These are phyloP conservation scores for Tapirus indicus DNA, from an alignment of 2,797 vertebrate genomes.

Conservation along the genomic window DNA sequence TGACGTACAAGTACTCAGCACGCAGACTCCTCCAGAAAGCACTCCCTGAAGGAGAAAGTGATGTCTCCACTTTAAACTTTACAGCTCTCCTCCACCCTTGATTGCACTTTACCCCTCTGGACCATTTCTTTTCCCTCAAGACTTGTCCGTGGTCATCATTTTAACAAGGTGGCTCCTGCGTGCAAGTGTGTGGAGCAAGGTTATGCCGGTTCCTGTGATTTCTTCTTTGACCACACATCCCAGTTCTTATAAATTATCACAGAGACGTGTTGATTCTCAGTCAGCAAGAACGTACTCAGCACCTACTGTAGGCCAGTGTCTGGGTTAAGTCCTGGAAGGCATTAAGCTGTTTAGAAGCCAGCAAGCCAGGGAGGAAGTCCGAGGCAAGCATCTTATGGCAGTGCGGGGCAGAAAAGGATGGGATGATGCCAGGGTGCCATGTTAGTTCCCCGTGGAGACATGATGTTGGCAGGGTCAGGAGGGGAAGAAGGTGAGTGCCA, in stretches of 20 bases:
- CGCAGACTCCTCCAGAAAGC: background rate
- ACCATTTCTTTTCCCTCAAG: background rate
- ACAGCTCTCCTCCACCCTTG: too few species aligned
- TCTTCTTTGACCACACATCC: background rate
- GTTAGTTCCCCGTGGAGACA: accelerated
- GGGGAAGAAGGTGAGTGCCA: too few species aligned
- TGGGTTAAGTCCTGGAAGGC: background rate
- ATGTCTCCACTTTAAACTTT: too few species aligned
- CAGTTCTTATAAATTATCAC: background rate
- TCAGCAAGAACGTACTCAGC: too few species aligned
- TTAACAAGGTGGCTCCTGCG: background rate
- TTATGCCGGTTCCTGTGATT: background rate
- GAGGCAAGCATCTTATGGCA: background rate
- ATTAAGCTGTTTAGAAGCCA: too few species aligned
- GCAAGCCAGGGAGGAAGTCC: background rate
- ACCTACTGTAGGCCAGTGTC: background rate
- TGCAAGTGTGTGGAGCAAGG: background rate
- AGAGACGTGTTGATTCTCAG: background rate
- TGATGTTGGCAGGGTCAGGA: background rate
- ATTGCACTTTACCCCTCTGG: background rate
- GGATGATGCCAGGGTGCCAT: accelerated
- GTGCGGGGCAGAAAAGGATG: accelerated
- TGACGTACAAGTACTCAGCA: background rate
- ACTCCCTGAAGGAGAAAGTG: background rate
- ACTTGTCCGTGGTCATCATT: too few species aligned